Evolutionary conservation across 2,888 invertebrate species (phyloP).

Genomic region (Standfussiana lucernea): DNA sequence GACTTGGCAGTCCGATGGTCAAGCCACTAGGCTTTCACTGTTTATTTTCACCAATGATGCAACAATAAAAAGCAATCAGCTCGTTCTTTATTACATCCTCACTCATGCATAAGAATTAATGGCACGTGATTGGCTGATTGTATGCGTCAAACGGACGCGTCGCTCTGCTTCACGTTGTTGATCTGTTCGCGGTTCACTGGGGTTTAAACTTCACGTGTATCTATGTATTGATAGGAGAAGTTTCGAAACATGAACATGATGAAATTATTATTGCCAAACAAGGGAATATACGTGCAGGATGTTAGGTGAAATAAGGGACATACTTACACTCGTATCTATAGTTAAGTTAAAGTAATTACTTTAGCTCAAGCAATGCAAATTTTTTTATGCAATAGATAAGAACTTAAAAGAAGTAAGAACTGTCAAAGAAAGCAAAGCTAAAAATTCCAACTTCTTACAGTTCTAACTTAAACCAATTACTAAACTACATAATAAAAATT

Average conservation of each 20-base stretch:
- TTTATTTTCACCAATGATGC: slow-evolving; percentile 6
- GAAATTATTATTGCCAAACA: neutral
- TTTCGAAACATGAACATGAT: neutral
- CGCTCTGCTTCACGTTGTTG: neutral
- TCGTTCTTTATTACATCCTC: slow-evolving; percentile 19
- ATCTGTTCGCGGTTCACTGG: slow-evolving; percentile 40
- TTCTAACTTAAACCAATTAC: too few species aligned
- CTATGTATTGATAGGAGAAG: neutral
- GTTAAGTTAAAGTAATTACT: too few species aligned
- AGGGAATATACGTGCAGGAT: neutral
- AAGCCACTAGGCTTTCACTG: too few species aligned
- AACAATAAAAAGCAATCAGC: slow-evolving; percentile 7
- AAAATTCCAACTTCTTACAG: too few species aligned
- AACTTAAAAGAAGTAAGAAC: too few species aligned
- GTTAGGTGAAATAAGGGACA: neutral
- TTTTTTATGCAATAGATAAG: too few species aligned
- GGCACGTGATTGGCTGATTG: slow-evolving; percentile 6
- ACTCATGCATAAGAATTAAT: neutral
- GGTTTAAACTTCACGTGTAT: slow-evolving; percentile 15
- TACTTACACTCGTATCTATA: too few species aligned
- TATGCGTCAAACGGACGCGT: neutral
- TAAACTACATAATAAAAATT: too few species aligned
- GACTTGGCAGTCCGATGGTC: too few species aligned
- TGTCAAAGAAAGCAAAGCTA: too few species aligned
- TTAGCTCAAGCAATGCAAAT: too few species aligned